Evolutionary conservation across 2,888 invertebrate genomes (phyloP), one percentile per base, ranked within the genome.

Genomic region (Campopleginae sp.): DNA sequence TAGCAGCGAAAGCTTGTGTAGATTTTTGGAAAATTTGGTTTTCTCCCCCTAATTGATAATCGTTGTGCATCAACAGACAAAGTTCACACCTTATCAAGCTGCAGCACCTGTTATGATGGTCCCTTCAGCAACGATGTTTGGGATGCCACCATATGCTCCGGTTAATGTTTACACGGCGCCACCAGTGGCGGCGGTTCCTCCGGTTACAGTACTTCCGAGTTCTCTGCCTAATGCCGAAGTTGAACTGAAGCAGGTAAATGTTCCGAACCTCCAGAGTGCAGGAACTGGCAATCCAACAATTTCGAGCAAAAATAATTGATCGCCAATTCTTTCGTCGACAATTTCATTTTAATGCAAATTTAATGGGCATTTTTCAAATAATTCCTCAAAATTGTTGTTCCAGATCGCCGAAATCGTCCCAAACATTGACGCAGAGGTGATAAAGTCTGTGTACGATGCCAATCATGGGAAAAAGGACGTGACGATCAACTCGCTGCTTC

Each of bases 341-440:
- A 48, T 48, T 54, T 54, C 3, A 3, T 19, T 51, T 51, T 8
- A 51, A n/a, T 38, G 8, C n/a, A 17, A 54, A 23, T 54, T 23
- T 2, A 3, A 2, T 23, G 23, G 23, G 2, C 10, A 7, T 23
- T 54, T 19, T n/a, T 14, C 6, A 17, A 14, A 14, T 0, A 2
- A 42, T 42, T 33, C 19, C 23, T 19, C 12, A 42, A 61, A 75
- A 75, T 87, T 66, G 81, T 78, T 74, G 85, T 94, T 94, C 44
- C 94, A 98, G 97, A 96, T 99, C 88, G 96, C 97, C 91, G 99
- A 99, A 94, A 99, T 99, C 98, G 99, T 99, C 94, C 99, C 99
- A 1, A 97, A 97, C 92, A 96, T 99, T 92, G 99, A 99, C 92
- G 97, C 96, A 88, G 98, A 98, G 91, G 98, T 99, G 6, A 97